Evolutionary conservation across 2,888 invertebrate genomes (phyloP), one percentile per base, ranked within the genome.

Genomic region (Trissoscelio sp.): DNA sequence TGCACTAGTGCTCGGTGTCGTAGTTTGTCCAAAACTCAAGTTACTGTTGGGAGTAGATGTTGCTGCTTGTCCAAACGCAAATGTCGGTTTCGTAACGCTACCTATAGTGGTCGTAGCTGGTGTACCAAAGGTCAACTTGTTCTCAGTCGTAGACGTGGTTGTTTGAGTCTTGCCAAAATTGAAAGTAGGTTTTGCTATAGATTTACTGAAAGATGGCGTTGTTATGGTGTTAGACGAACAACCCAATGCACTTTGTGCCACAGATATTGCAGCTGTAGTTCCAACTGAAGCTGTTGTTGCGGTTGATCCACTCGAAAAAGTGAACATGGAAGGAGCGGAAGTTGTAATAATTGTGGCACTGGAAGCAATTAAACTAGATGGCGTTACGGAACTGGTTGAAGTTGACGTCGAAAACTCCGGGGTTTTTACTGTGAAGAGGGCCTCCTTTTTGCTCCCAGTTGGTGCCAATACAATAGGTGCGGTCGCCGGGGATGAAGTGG

Each of bases 11-110:
- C 11, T 46, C 9, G 57, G 6, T 0, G 62, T n/a, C 2, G 51
- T 24, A 5, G 24, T 22, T 53, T 62, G 37, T 2, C 73, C 73
- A 22, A 62, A 73, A 42, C 20, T 72, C 4, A 62, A 6, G 28
- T 28, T 28, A 28, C 4, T 3, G 3, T 28, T 28, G 4, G 28
- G 28, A 28, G 3, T 28, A 28, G 28, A n/a, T n/a, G n/a, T n/a
- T 11, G 44, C 2, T 7, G n/a, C 18, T 44, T 44, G 16, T 9
- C 18, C 44, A 44, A 46, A 46, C 11, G 20, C 18, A 28, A 51
- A 51, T 14, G 24, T 6, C 7, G 51, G 28, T 6, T 24, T 51
- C 2, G 14, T 7, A 1, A 6, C 9, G 20, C 4, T 11, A 14
- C 12, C 18, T n/a, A 14, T 51, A 0, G 28, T 22, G n/a, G 22